Conservation (phyloP, 1,140 invertebrate genomes). For the Sitophilus oryzae region DNA sequence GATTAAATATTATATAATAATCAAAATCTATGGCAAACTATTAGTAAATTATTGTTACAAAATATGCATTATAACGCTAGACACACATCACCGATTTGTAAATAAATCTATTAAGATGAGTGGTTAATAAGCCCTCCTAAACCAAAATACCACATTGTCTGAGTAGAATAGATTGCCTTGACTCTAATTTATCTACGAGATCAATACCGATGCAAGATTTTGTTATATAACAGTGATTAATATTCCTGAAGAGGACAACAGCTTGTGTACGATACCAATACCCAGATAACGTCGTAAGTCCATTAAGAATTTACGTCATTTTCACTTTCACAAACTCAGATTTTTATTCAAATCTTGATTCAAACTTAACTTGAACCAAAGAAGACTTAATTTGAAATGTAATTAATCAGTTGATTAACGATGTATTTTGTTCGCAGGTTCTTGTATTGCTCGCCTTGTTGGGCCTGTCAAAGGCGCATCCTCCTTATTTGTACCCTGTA, state of each 20-base stretch:
- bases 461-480: conserved; percentile 8
- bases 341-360: too few relatives aligned
- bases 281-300: neutral
- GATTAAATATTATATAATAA: too few relatives aligned
- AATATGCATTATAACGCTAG: too few relatives aligned
- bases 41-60: too few relatives aligned
- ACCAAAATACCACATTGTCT: too few relatives aligned
- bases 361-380: too few relatives aligned
- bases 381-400: neutral
- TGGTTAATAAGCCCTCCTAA: too few relatives aligned
- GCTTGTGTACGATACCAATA: neutral
- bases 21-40: too few relatives aligned
- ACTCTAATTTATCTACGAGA: neutral
- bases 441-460: conserved; percentile 15
- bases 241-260: neutral
- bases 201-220: neutral
- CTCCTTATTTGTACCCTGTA: conserved; percentile 4
- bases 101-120: too few relatives aligned
- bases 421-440: conserved; percentile 5
- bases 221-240: neutral
- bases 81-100: too few relatives aligned
- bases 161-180: neutral
- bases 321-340: too few relatives aligned
- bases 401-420: neutral
- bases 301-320: too few relatives aligned